A percentile compares a stretch with the other conserved stretches of the same genome.
Evolutionary conservation across 2,888 invertebrate genomes (phyloP).

Genomic region (Rhagonycha fulva): DNA sequence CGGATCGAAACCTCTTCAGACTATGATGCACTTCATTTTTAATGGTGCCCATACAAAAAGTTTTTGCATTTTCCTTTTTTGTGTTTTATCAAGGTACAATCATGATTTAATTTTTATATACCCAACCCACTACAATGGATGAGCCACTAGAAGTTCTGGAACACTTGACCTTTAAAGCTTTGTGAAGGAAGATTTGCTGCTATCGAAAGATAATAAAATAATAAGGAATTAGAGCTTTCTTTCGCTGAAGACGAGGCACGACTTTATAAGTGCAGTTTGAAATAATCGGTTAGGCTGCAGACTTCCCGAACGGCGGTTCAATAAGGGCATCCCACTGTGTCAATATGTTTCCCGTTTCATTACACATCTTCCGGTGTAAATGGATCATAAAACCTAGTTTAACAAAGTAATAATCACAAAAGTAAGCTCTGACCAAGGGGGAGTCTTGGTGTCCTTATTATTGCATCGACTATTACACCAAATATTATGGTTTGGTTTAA

Average conservation of each 20-base stretch:
- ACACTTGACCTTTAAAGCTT: background rate
- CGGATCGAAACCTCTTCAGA: constrained; percentile 26
- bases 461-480: background rate
- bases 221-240: background rate
- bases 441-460: background rate
- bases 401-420: background rate
- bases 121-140: background rate
- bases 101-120: background rate
- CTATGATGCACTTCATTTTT: constrained; percentile 20
- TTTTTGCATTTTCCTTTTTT: constrained; percentile 14
- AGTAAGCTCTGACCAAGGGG: background rate
- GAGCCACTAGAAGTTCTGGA: background rate
- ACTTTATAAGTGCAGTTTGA: background rate
- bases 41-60: constrained; percentile 9
- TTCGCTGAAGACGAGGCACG: background rate
- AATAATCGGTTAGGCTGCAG: background rate
- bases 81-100: background rate
- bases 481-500: background rate
- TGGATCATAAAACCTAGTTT: background rate
- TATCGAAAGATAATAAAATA: background rate
- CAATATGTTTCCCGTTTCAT: background rate
- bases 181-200: background rate
- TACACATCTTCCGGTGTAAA: background rate
- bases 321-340: background rate
- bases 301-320: too few relatives aligned